Evolutionary conservation across 2,113 vertebrate species (phyloP).

Genomic region (Atherinomorus stipes): DNA sequence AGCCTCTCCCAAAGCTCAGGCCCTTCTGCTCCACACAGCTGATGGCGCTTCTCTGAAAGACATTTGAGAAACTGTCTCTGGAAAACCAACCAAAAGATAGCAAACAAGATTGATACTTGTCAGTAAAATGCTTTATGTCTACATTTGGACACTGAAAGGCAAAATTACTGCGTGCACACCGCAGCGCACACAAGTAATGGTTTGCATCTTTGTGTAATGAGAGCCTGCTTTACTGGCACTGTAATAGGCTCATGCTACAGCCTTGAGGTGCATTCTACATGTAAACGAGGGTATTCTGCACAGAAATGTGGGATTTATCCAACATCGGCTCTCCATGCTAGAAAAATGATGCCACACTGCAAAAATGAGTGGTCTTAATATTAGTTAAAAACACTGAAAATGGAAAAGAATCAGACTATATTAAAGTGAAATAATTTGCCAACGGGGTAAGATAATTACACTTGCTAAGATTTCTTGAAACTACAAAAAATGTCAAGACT

Average conservation of each 20-base stretch:
- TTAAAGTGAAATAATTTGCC: too few species aligned
- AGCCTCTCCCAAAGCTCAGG: slow-evolving; percentile 23
- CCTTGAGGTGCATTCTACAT: slow-evolving; percentile 4
- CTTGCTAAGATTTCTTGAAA: too few species aligned
- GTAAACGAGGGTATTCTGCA: slow-evolving; percentile 2
- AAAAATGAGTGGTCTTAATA: neutral
- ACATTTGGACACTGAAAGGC: neutral
- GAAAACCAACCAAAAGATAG: neutral
- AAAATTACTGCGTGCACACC: neutral
- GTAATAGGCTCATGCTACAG: neutral
- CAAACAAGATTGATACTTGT: slow-evolving; percentile 14
- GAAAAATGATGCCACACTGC: neutral
- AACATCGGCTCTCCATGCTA: neutral
- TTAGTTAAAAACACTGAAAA: too few species aligned
- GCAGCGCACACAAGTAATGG: neutral
- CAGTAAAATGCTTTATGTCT: too few species aligned
- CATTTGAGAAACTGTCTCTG: neutral
- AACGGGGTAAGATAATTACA: too few species aligned
- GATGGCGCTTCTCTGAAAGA: slow-evolving; percentile 22
- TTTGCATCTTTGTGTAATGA: neutral
- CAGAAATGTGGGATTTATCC: neutral
- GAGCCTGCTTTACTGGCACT: slow-evolving; percentile 3
- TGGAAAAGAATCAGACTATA: too few species aligned
- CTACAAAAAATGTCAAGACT: too few species aligned
- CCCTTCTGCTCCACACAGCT: slow-evolving; percentile 31